Percentiles rank a stretch among this genome's conserved stretches.
phyloP scores from a whole-genome alignment of 2,888 invertebrate genomes.

The Zaprionus lineosus region DNA sequence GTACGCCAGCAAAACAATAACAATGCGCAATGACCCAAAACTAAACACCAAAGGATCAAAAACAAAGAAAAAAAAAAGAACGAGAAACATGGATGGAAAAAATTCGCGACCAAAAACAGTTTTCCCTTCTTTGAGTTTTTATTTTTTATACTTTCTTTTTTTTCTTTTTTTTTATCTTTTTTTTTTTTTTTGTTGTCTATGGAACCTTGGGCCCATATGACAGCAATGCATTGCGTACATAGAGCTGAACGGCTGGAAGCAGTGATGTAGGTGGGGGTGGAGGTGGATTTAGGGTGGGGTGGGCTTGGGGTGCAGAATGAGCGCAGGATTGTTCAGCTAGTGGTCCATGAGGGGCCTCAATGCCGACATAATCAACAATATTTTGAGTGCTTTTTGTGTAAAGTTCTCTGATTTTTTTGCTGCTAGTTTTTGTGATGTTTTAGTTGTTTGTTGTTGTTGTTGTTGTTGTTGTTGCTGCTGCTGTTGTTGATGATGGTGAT shows the following conservation, averaged over 20 bases:
- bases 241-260: too few relatives aligned
- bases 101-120: constrained; percentile 34
- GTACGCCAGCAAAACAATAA: constrained; percentile 63
- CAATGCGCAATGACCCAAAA: constrained; percentile 73
- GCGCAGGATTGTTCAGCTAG: not conserved
- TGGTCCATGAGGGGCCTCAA: constrained; percentile 18
- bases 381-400: constrained; percentile 72
- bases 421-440: constrained; percentile 23
- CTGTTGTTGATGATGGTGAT: constrained; percentile 22
- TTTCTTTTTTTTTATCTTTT: not conserved
- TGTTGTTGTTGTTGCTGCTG: constrained; percentile 12
- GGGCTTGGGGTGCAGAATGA: not conserved
- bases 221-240: constrained; percentile 25
- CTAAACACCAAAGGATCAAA: constrained; percentile 54
- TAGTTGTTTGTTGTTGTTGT: constrained; percentile 15
- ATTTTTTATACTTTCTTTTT: not conserved
- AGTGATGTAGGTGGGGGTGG: not conserved
- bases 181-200: constrained; percentile 2
- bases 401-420: constrained; percentile 57
- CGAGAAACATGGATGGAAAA: constrained; percentile 22
- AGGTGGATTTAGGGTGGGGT: not conserved
- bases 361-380: constrained; percentile 68
- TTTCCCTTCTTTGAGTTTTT: constrained; percentile 26
- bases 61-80: constrained; percentile 19
- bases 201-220: constrained; percentile 32